phyloP scores from a whole-genome alignment of 1,140 invertebrate genomes.

The Calliopsis andreniformis region DNA sequence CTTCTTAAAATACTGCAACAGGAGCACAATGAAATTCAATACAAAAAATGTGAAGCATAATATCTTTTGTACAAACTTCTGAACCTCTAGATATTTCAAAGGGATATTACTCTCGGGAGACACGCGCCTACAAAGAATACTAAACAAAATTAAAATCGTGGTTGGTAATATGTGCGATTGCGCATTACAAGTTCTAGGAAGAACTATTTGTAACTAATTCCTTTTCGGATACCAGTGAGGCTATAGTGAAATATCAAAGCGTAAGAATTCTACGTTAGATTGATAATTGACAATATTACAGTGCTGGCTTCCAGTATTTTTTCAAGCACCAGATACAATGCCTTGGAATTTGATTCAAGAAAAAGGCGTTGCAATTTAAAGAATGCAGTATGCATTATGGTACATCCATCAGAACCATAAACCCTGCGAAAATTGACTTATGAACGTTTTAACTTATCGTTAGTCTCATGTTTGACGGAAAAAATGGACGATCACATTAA shows the following conservation, averaged over 20 bases:
- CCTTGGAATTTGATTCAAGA: background rate
- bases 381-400: background rate
- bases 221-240: conserved; percentile 7
- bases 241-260: background rate
- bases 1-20: conserved; percentile 77
- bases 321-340: conserved; percentile 8
- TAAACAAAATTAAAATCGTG: background rate
- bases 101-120: background rate
- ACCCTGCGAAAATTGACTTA: conserved; percentile 5
- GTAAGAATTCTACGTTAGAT: background rate
- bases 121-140: background rate
- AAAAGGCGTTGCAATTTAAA: background rate
- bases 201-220: conserved; percentile 9
- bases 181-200: conserved; percentile 4
- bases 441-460: background rate
- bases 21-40: conserved; percentile 76
- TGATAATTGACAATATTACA: background rate
- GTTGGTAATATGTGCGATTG: background rate
- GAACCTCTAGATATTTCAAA: background rate
- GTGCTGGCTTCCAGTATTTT: background rate
- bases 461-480: background rate
- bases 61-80: conserved; percentile 67
- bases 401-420: no score
- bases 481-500: background rate
- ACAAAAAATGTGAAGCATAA: conserved; percentile 74